A percentile compares a stretch with the other conserved stretches of the same genome.
Conservation (phyloP, 2,888 invertebrate species). For the Sinodicranocentrus sp. region DNA sequence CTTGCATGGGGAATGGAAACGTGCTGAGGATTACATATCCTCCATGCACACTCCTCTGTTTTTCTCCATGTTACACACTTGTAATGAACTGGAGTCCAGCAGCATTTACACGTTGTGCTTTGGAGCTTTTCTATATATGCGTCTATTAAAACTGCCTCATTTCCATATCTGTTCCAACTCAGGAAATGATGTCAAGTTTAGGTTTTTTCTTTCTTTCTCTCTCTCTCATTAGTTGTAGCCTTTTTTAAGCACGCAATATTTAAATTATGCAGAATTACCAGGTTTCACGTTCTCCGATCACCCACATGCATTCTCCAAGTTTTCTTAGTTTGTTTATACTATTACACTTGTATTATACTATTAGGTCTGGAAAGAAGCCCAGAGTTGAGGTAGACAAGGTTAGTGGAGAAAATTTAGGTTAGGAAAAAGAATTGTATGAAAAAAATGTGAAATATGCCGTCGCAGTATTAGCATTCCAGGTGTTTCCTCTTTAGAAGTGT, state of each 20-base stretch:
- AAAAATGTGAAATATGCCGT: constrained; percentile 25
- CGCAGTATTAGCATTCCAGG: too few relatives aligned
- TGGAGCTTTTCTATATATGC: background rate
- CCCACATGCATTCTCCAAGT: too few relatives aligned
- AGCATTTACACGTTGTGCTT: too few relatives aligned
- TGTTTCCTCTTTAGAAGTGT: too few relatives aligned
- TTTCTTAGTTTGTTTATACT: too few relatives aligned
- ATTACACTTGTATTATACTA: background rate
- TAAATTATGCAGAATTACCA: constrained; percentile 57
- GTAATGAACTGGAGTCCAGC: too few relatives aligned
- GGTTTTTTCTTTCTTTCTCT: constrained; percentile 10
- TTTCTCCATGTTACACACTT: too few relatives aligned
- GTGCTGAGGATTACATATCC: too few relatives aligned
- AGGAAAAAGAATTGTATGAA: constrained; percentile 20
- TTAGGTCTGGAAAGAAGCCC: background rate
- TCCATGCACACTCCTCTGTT: too few relatives aligned
- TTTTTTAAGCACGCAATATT: constrained; percentile 46
- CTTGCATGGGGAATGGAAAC: too few relatives aligned
- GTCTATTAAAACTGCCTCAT: constrained; percentile 12
- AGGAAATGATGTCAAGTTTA: constrained; percentile 18
- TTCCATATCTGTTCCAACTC: constrained; percentile 18
- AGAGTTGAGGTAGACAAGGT: constrained; percentile 60
- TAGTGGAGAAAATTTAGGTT: constrained; percentile 58
- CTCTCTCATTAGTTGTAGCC: too few relatives aligned
- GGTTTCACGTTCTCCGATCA: constrained; percentile 7